Percentiles rank a stretch among this genome's conserved stretches.
Evolutionary conservation across 2,113 vertebrate genomes (phyloP).

Genomic region (Strigops habroptila): DNA sequence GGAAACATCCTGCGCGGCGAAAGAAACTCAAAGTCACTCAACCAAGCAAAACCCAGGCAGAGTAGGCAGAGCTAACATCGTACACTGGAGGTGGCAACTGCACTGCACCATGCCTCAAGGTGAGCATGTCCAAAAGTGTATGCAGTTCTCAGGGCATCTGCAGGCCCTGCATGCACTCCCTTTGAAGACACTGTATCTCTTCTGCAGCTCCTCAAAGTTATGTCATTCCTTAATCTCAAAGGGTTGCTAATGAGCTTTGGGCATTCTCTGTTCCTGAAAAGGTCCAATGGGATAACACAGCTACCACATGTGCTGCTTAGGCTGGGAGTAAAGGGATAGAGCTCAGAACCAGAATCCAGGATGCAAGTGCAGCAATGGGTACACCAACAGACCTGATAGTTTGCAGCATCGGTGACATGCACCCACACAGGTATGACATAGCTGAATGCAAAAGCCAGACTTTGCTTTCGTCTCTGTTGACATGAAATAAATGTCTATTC

Average conservation of each 20-base stretch:
- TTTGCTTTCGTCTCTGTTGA: neutral
- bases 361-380: neutral
- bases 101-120: neutral
- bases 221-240: neutral
- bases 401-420: neutral
- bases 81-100: neutral
- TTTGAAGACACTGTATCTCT: neutral
- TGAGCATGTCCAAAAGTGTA: neutral
- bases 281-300: neutral
- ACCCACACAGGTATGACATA: accelerated
- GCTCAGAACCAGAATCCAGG: neutral
- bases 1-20: constrained; percentile 18
- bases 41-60: neutral
- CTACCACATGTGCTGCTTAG: neutral
- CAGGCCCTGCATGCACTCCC: neutral
- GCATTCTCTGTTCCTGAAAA: neutral
- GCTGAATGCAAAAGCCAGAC: neutral
- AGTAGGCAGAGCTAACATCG: neutral
- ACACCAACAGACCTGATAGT: neutral
- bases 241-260: neutral
- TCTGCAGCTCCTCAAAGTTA: neutral
- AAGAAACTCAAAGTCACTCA: constrained; percentile 5
- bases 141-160: neutral
- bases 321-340: neutral
- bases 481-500: neutral